Base-by-base conservation (phyloP, 2,113 vertebrate genomes). In the Laticauda colubrina region DNA sequence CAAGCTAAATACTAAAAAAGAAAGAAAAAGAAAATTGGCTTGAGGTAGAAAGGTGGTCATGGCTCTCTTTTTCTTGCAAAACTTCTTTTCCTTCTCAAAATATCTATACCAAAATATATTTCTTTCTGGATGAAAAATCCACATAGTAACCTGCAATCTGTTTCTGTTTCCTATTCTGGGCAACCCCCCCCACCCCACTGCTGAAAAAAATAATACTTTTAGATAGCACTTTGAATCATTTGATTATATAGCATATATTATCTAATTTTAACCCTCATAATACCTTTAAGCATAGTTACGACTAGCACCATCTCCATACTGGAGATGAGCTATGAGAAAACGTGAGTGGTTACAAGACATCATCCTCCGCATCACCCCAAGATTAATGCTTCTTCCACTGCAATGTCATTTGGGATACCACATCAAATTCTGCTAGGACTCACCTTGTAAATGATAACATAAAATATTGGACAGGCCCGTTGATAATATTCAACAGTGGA, bases 21-120 rank as follows among this genome's bases (percentile, higher is more conserved):
- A 97, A 97, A 97, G 34, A 43, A 81, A 43, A 81, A 81, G 34
- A 43, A 81, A 98, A 98, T 95, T 97, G 98, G 96, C 98, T 98
- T 99, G 99, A 99, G 99, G 99, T 99, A 99, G 99, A 99, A 98
- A 99, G 98, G 98, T 98, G 98, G 98, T 98, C 98, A 98, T 98
- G 98, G 99, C 98, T 99, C 99, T 98, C 98, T 98, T 98, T 98
- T 98, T 98, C 97, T 51, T 98, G 98, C 96, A 98, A 98, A 98
- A 98, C 96, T 87, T 96, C 96, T 97, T 96, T 97, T 96, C 94
- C 91, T 97, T 97, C 94, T 97, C 95, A 96, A 97, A 97, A 97
- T 97, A 98, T 96, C 96, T 98, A 98, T 93, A 92, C 97, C 98
- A 98, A 97, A 96, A 97, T 96, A 96, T 95, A 95, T 55, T 87